Evolutionary conservation across 2,113 vertebrate genomes (phyloP).

Genomic region (Coptodon rendalli): DNA sequence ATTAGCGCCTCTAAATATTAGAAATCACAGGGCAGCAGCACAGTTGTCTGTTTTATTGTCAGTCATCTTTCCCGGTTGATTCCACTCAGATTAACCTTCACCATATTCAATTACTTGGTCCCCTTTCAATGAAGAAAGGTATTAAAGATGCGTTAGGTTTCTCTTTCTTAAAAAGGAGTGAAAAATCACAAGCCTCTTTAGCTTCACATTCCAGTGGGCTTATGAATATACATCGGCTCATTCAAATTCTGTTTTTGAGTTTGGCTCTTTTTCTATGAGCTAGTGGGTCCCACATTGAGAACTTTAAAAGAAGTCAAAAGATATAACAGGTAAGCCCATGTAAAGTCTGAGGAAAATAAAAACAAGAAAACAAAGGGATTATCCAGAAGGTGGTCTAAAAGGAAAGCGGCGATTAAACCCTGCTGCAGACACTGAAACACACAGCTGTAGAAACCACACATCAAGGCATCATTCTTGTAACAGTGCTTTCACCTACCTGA

Average conservation of each 20-base stretch:
- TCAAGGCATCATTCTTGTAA: background rate
- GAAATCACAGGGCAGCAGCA: background rate
- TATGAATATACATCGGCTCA: background rate
- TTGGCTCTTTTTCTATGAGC: background rate
- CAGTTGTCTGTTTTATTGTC: background rate
- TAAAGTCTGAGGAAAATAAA: background rate
- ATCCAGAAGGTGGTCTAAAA: rapidly evolving
- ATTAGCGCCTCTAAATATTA: background rate
- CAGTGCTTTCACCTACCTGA: background rate
- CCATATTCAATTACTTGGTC: background rate
- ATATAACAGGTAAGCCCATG: background rate
- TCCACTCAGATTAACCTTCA: background rate
- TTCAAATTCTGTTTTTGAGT: background rate
- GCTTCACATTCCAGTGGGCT: background rate
- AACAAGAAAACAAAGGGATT: background rate
- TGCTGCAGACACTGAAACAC: background rate
- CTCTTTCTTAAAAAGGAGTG: background rate
- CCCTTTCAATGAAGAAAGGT: background rate
- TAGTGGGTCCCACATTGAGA: background rate
- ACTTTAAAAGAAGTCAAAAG: background rate
- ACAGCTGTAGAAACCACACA: background rate
- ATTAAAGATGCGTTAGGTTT: background rate
- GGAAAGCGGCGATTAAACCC: background rate
- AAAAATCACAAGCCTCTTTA: background rate
- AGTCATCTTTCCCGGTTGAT: background rate